phyloP scores from a whole-genome alignment of 2,888 invertebrate genomes.

The Pammene fasciana region DNA sequence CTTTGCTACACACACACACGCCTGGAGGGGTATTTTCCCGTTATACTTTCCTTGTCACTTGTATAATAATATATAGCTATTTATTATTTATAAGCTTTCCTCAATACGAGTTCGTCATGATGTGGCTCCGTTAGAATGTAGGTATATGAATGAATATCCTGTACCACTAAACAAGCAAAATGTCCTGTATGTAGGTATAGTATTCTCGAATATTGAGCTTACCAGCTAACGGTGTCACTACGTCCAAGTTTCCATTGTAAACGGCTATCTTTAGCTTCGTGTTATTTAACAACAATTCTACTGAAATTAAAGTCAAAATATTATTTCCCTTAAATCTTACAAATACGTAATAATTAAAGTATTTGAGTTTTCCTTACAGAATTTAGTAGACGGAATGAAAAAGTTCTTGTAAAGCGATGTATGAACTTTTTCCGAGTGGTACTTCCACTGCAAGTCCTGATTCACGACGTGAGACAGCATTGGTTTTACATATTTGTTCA shows the following conservation, averaged over 20 bases:
- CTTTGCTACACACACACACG: no score
- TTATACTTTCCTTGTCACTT: no score
- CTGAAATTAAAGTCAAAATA: slow-evolving; percentile 57
- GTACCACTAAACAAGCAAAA: no score
- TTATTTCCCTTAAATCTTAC: neutral
- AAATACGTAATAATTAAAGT: neutral
- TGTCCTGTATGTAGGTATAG: no score
- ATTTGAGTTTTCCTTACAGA: slow-evolving; percentile 59
- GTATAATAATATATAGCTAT: no score
- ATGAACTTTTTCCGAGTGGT: slow-evolving; percentile 60
- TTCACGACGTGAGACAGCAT: slow-evolving; percentile 62
- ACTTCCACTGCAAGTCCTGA: slow-evolving; percentile 64
- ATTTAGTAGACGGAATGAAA: slow-evolving; percentile 66
- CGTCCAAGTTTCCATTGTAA: slow-evolving; percentile 75
- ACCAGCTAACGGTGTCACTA: slow-evolving; percentile 74
- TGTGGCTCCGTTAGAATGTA: no score
- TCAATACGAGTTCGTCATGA: no score
- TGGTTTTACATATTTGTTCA: slow-evolving; percentile 71
- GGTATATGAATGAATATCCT: no score
- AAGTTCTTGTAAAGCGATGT: slow-evolving; percentile 61
- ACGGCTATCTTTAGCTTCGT: slow-evolving; percentile 69
- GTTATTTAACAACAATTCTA: slow-evolving; percentile 68
- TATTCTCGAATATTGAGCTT: slow-evolving; percentile 40
- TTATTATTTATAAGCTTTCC: no score
- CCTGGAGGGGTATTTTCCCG: no score